Base-by-base conservation (phyloP, 2,797 vertebrate genomes). In the Bufotes viridis region DNA sequence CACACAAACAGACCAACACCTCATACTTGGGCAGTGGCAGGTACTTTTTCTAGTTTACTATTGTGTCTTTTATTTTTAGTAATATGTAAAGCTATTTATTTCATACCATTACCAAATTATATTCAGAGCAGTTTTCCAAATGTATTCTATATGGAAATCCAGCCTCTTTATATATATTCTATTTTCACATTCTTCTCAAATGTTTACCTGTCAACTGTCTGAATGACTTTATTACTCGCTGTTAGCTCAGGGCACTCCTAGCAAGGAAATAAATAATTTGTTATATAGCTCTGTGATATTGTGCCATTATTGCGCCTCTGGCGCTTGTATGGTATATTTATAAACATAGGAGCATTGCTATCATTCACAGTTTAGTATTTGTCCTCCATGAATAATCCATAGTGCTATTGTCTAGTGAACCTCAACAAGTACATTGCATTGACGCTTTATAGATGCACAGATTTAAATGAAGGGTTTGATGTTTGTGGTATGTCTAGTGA, bases 231-330 rank as follows among this genome's bases (percentile, higher is more conserved):
- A 86, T 89, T 83, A 89, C 82, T 82, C 86, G 72, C 67, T 85
- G 82, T 76, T 82, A 83, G 79, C 88, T 75, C 53, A 78, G 63
- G 80, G 88, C 88, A 89, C 65, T 51, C 51, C 72, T 82, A 51
- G 22, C 81, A 89, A 86, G 26, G 58, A 89, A 78, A 89, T 89
- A 82, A 86, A 86, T 89, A 69, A 86, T 89, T 82, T 89, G 88
- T 86, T 82, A 82, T 72, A 82, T 58, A 86, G 70, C n/a, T 89
- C 80, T 82, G 49, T 89, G 82, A 82, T 78, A 78, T 78, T 20
- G 83, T 89, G 60, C 49, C 53, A 89, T 65, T 29, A 70, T 81
- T 65, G 22, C 82, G 84, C 84, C 84, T 49, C 34, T 49, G 80
- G 80, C 80, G 72, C 63, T 86, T 78, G 80, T 89, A 86, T 86